Evolutionary conservation across 2,888 invertebrate genomes (phyloP), one percentile per base, ranked within the genome.

Genomic region (Nesidiocoris tenuis): DNA sequence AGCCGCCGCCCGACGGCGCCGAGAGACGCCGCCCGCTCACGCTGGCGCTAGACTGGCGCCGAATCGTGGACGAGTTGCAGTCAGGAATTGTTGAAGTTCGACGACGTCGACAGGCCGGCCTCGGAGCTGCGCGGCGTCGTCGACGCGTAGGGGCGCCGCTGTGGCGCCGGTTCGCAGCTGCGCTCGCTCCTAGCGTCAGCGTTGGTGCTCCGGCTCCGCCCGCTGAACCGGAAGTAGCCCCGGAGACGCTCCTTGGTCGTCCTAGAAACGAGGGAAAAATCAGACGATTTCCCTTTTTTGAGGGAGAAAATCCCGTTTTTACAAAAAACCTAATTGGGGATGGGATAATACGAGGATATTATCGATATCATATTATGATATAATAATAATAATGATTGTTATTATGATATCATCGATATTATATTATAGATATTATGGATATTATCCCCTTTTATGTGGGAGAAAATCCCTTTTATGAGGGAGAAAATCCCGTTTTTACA

Each of bases 221-320:
- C 82, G 82, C 85, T 82, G 83, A 87, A 84, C 7, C 86, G 86
- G 80, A 88, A 87, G 81, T 88, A 88, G 74, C 87, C 86, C 23
- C 87, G 84, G 0, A 88, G 82, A 25, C 88, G 85, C 79, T 88
- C 87, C 80, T 87, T 87, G 66, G 87, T 86, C 19, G 86, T 84
- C 78, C 88, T 88, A 82, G 12, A 81, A 81, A 68, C 68, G 21
- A 61, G 16, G 24, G 71, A 25, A 17, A 39, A 77, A 64, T 21
- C 19, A 61, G n/a, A n/a, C n/a, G n/a, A n/a, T n/a, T n/a, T n/a
- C n/a, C n/a, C n/a, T n/a, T n/a, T n/a, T n/a, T n/a, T n/a, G n/a
- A n/a, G n/a, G n/a, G n/a, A n/a, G n/a, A n/a, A n/a, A n/a, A n/a
- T n/a, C n/a, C n/a, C n/a, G n/a, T n/a, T n/a, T n/a, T n/a, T n/a